A percentile compares a stretch with the other conserved stretches of the same genome.
These are phyloP conservation scores for Atractosteus spatula DNA, from an alignment of 2,113 vertebrate species.

Conservation along the genomic window DNA sequence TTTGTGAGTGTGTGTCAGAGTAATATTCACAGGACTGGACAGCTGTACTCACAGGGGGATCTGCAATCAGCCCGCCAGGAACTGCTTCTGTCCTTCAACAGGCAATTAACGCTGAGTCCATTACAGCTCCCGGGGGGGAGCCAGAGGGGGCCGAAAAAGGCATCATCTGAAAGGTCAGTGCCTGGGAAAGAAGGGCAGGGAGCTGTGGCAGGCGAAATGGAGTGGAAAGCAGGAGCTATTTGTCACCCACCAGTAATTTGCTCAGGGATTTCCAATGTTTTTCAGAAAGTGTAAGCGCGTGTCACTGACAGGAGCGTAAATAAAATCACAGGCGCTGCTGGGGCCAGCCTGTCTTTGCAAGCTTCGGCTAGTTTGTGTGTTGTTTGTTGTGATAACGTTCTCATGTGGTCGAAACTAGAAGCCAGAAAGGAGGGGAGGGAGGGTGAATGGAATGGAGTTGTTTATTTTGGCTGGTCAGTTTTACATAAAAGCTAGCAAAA, in stretches of 20 bases:
- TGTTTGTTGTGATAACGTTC: too few species aligned
- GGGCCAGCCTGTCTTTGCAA: slow-evolving; percentile 32
- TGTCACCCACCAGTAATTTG: slow-evolving; percentile 73
- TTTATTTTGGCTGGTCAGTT: too few species aligned
- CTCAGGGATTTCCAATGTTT: slow-evolving; percentile 46
- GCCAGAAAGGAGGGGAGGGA: too few species aligned
- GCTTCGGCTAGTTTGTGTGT: too few species aligned
- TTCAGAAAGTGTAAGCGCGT: slow-evolving; percentile 41
- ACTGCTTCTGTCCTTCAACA: slow-evolving; percentile 82
- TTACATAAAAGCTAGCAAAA: too few species aligned
- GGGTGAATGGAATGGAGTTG: too few species aligned
- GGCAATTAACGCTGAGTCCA: slow-evolving; percentile 79
- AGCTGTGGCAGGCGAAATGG: slow-evolving; percentile 70
- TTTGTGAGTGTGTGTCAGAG: slow-evolving; percentile 56
- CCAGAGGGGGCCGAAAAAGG: slow-evolving; percentile 57
- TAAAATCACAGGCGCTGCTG: slow-evolving; percentile 31
- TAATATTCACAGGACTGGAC: slow-evolving; percentile 69
- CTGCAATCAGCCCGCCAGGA: slow-evolving; percentile 72
- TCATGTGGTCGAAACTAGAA: too few species aligned
- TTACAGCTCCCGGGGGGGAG: slow-evolving; percentile 69
- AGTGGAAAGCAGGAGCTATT: slow-evolving; percentile 77
- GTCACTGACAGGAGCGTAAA: slow-evolving; percentile 46
- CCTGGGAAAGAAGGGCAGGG: slow-evolving; percentile 65
- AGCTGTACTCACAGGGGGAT: slow-evolving; percentile 70
- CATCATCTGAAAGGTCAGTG: slow-evolving; percentile 76